Base-by-base conservation (phyloP, 2,888 invertebrate species). In the Reticulitermes lucifugus region DNA sequence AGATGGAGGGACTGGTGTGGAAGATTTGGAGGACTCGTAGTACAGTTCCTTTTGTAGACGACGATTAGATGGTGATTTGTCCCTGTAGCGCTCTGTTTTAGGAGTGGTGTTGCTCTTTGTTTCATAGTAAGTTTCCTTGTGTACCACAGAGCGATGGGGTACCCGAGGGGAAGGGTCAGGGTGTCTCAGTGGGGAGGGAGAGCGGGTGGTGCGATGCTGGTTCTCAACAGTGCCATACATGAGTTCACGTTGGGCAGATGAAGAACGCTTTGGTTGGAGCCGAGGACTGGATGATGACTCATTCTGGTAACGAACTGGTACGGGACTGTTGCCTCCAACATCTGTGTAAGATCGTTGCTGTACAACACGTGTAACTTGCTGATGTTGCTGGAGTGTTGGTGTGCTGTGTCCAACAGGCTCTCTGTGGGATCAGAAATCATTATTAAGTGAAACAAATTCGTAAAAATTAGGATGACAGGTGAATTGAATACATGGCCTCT, bases 11-110 rank as follows among this genome's bases (percentile, higher is more conserved):
- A 80, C 71, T 18, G 84, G 55, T 29, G 73, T 73, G 25, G 84
- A 29, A 25, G 85, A 81, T 75, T 75, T 79, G 41, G 59, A 83
- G 18, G 59, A 71, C 21, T 85, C 83, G 25, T 85, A 83, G 83
- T 81, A 85, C 35, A 87, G 29, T 46, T 87, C 87, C 55, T 86
- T 83, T 35, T 87, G 86, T n/a, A 87, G 86, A 14, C 87, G 85
- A 81, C 86, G 85, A 35, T 85, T 85, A 25, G 86, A 84, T 43
- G 87, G 87, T 10, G 87, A 87, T 83, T 87, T 87, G 86, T 87
- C 87, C 22, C 87, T 85, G 70, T 87, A 87, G n/a, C 83, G 85
- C n/a, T 71, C 82, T n/a, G 77, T 71, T 51, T 79, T 75, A 35
- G 86, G 73, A 41, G 85, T 60, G 51, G 70, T 80, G 7, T 46